phyloP scores from a whole-genome alignment of 37 sponge, comb jelly and placozoan species.

The Tethya wilhelma region DNA sequence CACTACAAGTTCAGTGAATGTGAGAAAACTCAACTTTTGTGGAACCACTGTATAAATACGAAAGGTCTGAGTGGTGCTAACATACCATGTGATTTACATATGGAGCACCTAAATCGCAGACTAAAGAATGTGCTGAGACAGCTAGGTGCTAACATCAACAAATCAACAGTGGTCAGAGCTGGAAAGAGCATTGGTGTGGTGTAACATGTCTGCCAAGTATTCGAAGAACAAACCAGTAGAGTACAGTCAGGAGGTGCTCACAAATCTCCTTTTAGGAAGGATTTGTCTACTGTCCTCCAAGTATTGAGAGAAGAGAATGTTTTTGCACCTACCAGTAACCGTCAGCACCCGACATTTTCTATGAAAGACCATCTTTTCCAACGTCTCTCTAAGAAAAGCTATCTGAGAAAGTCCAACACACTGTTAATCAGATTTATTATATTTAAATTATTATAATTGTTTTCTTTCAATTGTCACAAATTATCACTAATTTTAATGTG shows the following conservation, averaged over 20 bases:
- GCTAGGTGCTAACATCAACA: slow-evolving; percentile 38
- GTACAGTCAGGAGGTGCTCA: neutral
- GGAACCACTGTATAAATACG: slow-evolving; percentile 52
- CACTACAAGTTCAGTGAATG: slow-evolving; percentile 50
- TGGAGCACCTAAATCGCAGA: slow-evolving; percentile 61
- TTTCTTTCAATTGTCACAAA: neutral
- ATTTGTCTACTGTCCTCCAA: slow-evolving; percentile 20
- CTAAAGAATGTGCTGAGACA: slow-evolving; percentile 23
- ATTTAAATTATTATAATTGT: neutral
- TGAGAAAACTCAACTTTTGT: slow-evolving; percentile 35
- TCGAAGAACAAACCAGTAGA: slow-evolving; percentile 19
- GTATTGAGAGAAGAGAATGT: slow-evolving; percentile 33
- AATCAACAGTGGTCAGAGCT: slow-evolving; percentile 7
- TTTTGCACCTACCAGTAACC: neutral
- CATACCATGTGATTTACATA: slow-evolving; percentile 55
- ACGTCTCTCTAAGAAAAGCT: neutral
- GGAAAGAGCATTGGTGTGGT: slow-evolving; percentile 32
- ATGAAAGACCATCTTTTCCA: neutral
- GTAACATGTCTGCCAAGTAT: slow-evolving; percentile 29
- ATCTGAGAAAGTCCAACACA: slow-evolving; percentile 8
- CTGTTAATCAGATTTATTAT: slow-evolving; percentile 1
- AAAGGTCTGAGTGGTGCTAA: slow-evolving; percentile 42
- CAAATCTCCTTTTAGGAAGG: slow-evolving; percentile 21
- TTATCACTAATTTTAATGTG: neutral
- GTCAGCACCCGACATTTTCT: neutral